These are phyloP conservation scores for Todiramphus chloris DNA, from an alignment of 2,113 vertebrate species.

Conservation along the genomic window DNA sequence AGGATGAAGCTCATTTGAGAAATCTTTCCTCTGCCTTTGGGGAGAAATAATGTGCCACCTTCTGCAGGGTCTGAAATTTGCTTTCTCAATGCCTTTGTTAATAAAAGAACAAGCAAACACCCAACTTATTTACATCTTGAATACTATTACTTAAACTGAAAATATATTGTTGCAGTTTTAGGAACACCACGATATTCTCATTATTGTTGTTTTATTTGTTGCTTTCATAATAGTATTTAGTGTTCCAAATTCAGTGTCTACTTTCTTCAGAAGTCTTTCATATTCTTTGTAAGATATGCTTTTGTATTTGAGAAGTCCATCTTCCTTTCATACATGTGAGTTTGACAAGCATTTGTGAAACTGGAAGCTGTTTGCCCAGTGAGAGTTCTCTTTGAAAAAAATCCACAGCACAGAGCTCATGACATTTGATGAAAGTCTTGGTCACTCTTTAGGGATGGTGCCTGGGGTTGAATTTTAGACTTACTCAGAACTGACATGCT, in stretches of 20 bases:
- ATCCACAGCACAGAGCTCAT: not conserved
- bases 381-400: constrained; percentile 1
- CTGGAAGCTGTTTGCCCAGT: not conserved
- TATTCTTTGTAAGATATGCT: not conserved
- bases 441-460: not conserved
- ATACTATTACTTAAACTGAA: constrained; percentile 43
- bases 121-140: constrained; percentile 34
- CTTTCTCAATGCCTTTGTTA: constrained; percentile 61
- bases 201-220: constrained; percentile 38
- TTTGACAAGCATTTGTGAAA: not conserved
- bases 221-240: not conserved
- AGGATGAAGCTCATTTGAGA: constrained; percentile 66
- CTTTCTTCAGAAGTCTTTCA: constrained; percentile 32
- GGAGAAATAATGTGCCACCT: constrained; percentile 44
- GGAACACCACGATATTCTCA: constrained; percentile 33
- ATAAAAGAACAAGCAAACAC: constrained; percentile 22
- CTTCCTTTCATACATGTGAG: not conserved
- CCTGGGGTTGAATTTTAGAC: not conserved
- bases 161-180: constrained; percentile 24
- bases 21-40: constrained; percentile 60
- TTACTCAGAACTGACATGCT: not conserved
- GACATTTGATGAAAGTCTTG: constrained; percentile 1
- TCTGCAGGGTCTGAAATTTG: constrained; percentile 59
- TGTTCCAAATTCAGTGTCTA: constrained; percentile 1
- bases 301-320: not conserved